These are phyloP conservation scores for Leptopilina clavipes DNA, from an alignment of 1,140 invertebrate species.

Conservation along the genomic window DNA sequence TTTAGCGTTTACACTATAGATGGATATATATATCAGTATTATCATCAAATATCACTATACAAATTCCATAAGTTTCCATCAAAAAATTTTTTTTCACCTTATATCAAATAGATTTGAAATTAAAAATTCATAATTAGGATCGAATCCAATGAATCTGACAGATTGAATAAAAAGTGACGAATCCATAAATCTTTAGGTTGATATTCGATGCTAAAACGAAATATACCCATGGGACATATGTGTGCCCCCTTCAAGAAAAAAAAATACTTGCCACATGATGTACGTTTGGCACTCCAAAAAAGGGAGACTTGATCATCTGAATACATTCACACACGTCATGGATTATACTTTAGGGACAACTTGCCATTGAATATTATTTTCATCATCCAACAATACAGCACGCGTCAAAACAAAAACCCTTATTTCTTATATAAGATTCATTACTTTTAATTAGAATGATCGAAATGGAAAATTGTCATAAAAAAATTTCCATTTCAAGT, in stretches of 20 bases:
- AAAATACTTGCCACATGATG: constrained; percentile 48
- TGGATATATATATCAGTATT: not conserved
- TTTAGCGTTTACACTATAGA: not conserved
- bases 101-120: too few relatives aligned
- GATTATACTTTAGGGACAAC: not conserved
- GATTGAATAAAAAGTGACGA: constrained; percentile 54
- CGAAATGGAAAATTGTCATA: too few relatives aligned
- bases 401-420: not conserved
- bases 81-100: too few relatives aligned
- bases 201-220: constrained; percentile 50
- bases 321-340: constrained; percentile 6
- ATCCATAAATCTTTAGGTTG: constrained; percentile 53
- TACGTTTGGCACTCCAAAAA: constrained; percentile 43
- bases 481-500: too few relatives aligned
- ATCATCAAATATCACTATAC: too few relatives aligned
- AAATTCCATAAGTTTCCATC: too few relatives aligned
- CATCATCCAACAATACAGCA: too few relatives aligned
- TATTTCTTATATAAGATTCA: too few relatives aligned
- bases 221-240: constrained; percentile 55
- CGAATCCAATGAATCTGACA: too few relatives aligned
- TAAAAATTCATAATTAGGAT: too few relatives aligned
- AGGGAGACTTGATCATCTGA: not conserved
- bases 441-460: too few relatives aligned
- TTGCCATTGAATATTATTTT: not conserved
- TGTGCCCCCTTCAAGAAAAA: constrained; percentile 55